A percentile compares a stretch with the other conserved stretches of the same genome.
These are phyloP conservation scores for Archips xylosteana DNA, from an alignment of 2,888 invertebrate genomes.

Conservation along the genomic window DNA sequence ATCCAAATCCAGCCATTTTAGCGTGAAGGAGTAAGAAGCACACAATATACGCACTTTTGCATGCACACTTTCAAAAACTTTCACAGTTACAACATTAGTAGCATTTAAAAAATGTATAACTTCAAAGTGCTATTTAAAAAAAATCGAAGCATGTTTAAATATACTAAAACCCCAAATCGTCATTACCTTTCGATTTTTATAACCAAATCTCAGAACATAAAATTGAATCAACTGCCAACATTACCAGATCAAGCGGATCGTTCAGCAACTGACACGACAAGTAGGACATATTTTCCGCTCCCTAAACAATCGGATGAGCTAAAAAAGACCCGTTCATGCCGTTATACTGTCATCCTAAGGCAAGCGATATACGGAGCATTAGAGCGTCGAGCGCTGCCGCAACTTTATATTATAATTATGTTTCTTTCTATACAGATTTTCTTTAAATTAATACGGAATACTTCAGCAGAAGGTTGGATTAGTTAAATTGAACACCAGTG, in stretches of 20 bases:
- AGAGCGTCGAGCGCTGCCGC: neutral
- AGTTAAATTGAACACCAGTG: too few species aligned
- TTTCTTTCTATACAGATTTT: too few species aligned
- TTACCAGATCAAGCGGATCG: slow-evolving; percentile 42
- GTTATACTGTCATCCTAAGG: slow-evolving; percentile 46
- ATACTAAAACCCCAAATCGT: neutral
- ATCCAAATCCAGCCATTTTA: too few species aligned
- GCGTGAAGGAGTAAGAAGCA: too few species aligned
- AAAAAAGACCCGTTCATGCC: slow-evolving; percentile 53
- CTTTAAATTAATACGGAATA: too few species aligned
- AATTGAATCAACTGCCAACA: slow-evolving; percentile 39
- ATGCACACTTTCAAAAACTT: too few species aligned
- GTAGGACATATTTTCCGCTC: slow-evolving; percentile 51
- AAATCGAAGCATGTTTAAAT: neutral
- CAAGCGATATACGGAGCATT: slow-evolving; percentile 16
- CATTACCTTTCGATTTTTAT: neutral
- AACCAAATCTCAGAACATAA: slow-evolving; percentile 26
- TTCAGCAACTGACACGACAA: slow-evolving; percentile 46
- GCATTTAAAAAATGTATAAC: too few species aligned
- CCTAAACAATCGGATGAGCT: slow-evolving; percentile 57
- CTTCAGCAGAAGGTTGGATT: too few species aligned
- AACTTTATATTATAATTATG: too few species aligned
- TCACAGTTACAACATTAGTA: too few species aligned
- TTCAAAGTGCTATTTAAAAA: too few species aligned
- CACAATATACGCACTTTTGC: too few species aligned